Evolutionary conservation across 2,797 vertebrate species (phyloP).

Genomic region (Halcyon smyrnensis): DNA sequence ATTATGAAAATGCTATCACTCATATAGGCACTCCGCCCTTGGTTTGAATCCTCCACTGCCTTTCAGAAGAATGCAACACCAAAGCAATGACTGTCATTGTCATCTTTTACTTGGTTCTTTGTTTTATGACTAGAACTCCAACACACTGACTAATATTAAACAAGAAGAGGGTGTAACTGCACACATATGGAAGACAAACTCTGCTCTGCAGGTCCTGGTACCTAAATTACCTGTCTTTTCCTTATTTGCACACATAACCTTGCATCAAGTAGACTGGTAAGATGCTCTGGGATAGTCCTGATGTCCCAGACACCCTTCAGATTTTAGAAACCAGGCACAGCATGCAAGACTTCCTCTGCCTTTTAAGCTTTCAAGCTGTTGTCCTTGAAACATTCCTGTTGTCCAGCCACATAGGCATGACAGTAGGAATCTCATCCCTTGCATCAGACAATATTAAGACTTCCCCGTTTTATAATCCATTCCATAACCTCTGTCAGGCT

Average conservation of each 20-base stretch:
- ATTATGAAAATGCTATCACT: neutral
- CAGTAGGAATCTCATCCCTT: neutral
- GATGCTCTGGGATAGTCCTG: neutral
- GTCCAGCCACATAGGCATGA: accelerated
- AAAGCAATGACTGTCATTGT: neutral
- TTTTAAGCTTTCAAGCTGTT: neutral
- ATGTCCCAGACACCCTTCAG: neutral
- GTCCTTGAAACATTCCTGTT: neutral
- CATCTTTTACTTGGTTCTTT: neutral
- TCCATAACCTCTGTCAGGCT: neutral
- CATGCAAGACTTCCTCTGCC: neutral
- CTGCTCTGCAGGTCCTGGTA: neutral
- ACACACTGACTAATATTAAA: neutral
- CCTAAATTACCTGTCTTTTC: neutral
- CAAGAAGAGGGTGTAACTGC: neutral
- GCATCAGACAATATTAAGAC: neutral
- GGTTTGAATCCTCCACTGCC: neutral
- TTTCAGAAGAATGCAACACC: neutral
- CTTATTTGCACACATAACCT: neutral
- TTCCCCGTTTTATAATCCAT: neutral
- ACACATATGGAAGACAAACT: neutral
- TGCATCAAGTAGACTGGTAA: neutral
- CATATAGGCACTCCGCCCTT: neutral
- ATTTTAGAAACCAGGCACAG: neutral
- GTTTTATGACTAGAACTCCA: neutral